phyloP scores from a whole-genome alignment of 2,888 invertebrate species.

The Drosophila merina region DNA sequence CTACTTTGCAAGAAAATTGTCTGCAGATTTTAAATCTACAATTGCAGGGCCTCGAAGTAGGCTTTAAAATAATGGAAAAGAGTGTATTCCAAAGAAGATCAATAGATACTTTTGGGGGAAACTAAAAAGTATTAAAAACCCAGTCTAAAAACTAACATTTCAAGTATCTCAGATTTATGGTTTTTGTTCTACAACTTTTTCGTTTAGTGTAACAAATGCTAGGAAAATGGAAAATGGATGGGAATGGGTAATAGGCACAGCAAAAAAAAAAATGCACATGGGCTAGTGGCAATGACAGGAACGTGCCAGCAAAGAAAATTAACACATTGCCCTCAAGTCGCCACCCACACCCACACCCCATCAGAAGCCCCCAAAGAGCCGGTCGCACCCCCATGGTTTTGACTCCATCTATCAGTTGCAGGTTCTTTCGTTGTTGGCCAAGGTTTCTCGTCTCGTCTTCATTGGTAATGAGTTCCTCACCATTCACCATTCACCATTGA shows the following conservation, averaged over 20 bases:
- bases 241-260: slow-evolving; percentile 39
- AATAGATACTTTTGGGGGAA: too few relatives aligned
- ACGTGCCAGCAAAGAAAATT: slow-evolving; percentile 46
- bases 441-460: slow-evolving; percentile 8
- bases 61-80: background rate
- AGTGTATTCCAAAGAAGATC: too few relatives aligned
- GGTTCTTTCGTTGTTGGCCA: background rate
- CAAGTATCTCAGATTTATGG: too few relatives aligned
- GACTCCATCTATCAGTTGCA: slow-evolving; percentile 3
- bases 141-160: too few relatives aligned
- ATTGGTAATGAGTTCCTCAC: slow-evolving; percentile 32
- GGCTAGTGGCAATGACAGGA: slow-evolving; percentile 45
- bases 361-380: background rate
- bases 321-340: slow-evolving; percentile 39
- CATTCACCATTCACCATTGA: background rate
- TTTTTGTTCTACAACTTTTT: too few relatives aligned
- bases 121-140: too few relatives aligned
- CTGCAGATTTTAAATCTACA: background rate
- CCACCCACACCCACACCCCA: background rate
- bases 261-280: slow-evolving; percentile 40
- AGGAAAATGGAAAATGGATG: slow-evolving; percentile 3
- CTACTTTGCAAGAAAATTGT: background rate
- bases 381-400: background rate
- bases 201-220: background rate
- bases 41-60: background rate